A percentile compares a stretch with the other conserved stretches of the same genome.
Evolutionary conservation across 2,113 vertebrate genomes (phyloP).

Genomic region (Perca fluviatilis): DNA sequence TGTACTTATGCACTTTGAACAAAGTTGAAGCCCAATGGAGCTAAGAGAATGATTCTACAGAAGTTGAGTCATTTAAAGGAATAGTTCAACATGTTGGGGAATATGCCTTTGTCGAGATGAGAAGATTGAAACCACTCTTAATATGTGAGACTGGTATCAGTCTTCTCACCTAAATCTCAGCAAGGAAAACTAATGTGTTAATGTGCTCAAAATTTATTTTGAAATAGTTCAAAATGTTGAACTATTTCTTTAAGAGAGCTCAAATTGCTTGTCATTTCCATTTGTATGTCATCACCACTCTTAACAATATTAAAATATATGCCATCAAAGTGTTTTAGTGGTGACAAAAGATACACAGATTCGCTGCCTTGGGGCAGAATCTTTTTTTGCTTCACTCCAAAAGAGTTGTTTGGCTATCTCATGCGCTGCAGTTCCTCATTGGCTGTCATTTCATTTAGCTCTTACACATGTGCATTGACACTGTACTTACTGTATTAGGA

Average conservation of each 20-base stretch:
- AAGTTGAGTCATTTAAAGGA: not conserved
- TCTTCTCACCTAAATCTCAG: not conserved
- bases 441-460: conserved; percentile 61
- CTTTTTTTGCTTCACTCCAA: not conserved
- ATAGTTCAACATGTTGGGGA: not conserved
- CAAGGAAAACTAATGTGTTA: not conserved
- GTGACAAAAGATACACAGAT: not conserved
- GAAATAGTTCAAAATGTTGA: conserved; percentile 11
- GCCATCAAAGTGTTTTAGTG: not conserved
- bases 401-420: conserved; percentile 31
- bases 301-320: not conserved
- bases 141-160: too few relatives aligned
- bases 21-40: not conserved
- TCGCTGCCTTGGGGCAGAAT: not conserved
- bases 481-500: conserved; percentile 9
- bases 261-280: conserved; percentile 26
- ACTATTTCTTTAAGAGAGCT: conserved; percentile 13
- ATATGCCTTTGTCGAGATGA: not conserved
- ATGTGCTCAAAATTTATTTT: too few relatives aligned
- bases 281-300: conserved; percentile 22
- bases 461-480: conserved; percentile 60
- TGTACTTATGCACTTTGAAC: not conserved
- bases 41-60: not conserved
- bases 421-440: conserved; percentile 38
- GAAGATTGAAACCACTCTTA: not conserved